A percentile compares a stretch with the other conserved stretches of the same genome.
These are phyloP conservation scores for Eleginops maclovinus DNA, from an alignment of 2,113 vertebrate species.

Conservation along the genomic window DNA sequence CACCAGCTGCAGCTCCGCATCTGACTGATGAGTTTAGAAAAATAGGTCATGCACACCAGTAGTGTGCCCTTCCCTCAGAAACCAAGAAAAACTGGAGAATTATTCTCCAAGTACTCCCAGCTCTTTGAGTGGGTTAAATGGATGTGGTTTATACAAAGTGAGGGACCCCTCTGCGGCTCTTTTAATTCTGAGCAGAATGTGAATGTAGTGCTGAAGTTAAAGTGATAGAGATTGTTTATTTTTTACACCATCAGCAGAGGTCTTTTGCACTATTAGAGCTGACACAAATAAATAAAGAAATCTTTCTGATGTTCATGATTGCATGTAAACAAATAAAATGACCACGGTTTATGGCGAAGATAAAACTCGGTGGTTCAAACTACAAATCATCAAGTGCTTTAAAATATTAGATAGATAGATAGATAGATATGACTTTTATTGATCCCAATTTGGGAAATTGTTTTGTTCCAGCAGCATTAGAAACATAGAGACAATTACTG, in stretches of 20 bases:
- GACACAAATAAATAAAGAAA: constrained; percentile 6
- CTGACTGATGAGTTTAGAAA: constrained; percentile 70
- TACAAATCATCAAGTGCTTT: background rate
- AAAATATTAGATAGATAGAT: too few relatives aligned
- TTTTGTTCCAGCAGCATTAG: too few relatives aligned
- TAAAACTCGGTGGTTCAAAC: background rate
- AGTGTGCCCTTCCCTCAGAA: constrained; percentile 68
- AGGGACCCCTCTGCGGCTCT: constrained; percentile 45
- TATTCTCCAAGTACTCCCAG: constrained; percentile 68
- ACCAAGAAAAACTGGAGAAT: constrained; percentile 76
- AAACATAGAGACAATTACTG: background rate
- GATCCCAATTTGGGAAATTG: too few relatives aligned
- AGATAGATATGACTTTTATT: too few relatives aligned
- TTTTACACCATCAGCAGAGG: constrained; percentile 26
- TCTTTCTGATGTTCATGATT: constrained; percentile 3
- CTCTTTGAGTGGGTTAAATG: constrained; percentile 59
- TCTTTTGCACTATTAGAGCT: background rate
- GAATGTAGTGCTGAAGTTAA: constrained; percentile 12
- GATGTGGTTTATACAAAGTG: constrained; percentile 60
- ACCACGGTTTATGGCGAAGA: background rate
- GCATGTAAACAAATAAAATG: constrained; percentile 1
- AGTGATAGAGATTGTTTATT: constrained; percentile 35
- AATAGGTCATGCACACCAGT: constrained; percentile 80
- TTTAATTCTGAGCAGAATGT: constrained; percentile 34
- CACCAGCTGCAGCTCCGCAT: constrained; percentile 64